Evolutionary conservation across 2,888 invertebrate species (phyloP).

Genomic region (Stomorhina lunata): DNA sequence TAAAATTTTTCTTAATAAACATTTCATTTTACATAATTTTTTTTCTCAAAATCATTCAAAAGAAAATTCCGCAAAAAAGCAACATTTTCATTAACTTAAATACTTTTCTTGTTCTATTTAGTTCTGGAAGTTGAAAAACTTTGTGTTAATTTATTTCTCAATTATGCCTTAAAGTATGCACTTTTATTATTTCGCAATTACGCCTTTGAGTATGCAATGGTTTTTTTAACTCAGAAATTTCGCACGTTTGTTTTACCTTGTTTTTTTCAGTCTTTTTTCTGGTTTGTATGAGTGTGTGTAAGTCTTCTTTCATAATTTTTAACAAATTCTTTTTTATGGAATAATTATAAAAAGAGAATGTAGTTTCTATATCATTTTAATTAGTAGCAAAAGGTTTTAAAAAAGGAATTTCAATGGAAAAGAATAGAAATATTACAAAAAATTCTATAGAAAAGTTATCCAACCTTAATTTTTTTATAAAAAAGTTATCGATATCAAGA

Average conservation of each 20-base stretch:
- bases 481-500: too few species aligned
- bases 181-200: conserved; percentile 40
- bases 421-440: too few species aligned
- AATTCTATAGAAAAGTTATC: too few species aligned
- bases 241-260: conserved; percentile 14
- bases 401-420: background rate
- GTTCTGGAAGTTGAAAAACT: background rate
- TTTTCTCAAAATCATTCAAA: background rate
- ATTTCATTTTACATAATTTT: background rate
- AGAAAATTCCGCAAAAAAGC: too few species aligned
- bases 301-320: background rate
- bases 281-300: background rate
- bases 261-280: background rate
- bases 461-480: too few species aligned
- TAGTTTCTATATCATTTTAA: too few species aligned
- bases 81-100: conserved; percentile 47
- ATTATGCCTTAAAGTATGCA: conserved; percentile 56
- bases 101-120: conserved; percentile 1
- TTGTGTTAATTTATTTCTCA: conserved; percentile 45
- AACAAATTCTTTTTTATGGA: conserved; percentile 7
- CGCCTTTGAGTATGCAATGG: conserved; percentile 45
- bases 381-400: background rate
- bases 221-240: conserved; percentile 32
- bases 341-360: background rate
- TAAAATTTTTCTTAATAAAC: background rate